Percentiles rank a stretch among this genome's conserved stretches.
phyloP scores from a whole-genome alignment of 2,113 vertebrate genomes.

The Heloderma charlesbogerti region DNA sequence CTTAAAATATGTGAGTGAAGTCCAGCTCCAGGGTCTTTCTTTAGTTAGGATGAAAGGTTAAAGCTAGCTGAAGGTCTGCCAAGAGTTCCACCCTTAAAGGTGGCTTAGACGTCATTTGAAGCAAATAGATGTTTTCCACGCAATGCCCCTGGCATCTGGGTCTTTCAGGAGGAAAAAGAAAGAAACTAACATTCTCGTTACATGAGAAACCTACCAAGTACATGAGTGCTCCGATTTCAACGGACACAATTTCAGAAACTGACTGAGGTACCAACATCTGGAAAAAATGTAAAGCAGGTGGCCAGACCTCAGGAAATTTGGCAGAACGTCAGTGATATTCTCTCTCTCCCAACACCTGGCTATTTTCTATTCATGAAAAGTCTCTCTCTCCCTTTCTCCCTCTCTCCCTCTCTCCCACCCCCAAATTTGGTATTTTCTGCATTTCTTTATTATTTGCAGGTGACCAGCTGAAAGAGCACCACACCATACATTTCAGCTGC shows the following conservation, averaged over 20 bases:
- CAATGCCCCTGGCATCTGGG: background rate
- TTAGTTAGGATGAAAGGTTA: too few species aligned
- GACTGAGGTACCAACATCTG: background rate
- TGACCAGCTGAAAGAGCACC: background rate
- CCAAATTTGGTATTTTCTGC: fast-evolving
- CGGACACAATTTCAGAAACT: background rate
- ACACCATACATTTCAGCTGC: background rate
- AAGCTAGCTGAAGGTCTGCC: too few species aligned
- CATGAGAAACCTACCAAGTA: slow-evolving; percentile 1
- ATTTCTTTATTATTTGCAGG: background rate
- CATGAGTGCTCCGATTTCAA: background rate
- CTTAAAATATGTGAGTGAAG: too few species aligned
- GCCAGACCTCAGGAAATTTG: background rate
- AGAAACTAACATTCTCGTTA: slow-evolving; percentile 51
- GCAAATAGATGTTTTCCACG: too few species aligned
- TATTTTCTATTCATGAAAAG: fast-evolving
- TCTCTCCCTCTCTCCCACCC: too few species aligned
- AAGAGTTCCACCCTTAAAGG: too few species aligned
- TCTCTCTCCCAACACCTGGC: background rate
- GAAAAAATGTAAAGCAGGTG: background rate
- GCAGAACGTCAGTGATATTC: fast-evolving
- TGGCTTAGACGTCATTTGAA: too few species aligned
- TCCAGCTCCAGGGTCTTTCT: too few species aligned
- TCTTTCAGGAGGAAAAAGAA: slow-evolving; percentile 43
- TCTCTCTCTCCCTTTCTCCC: background rate